A percentile compares a stretch with the other conserved stretches of the same genome.
phyloP scores from a whole-genome alignment of 1,140 invertebrate species.

The Bilobella aurantiaca region DNA sequence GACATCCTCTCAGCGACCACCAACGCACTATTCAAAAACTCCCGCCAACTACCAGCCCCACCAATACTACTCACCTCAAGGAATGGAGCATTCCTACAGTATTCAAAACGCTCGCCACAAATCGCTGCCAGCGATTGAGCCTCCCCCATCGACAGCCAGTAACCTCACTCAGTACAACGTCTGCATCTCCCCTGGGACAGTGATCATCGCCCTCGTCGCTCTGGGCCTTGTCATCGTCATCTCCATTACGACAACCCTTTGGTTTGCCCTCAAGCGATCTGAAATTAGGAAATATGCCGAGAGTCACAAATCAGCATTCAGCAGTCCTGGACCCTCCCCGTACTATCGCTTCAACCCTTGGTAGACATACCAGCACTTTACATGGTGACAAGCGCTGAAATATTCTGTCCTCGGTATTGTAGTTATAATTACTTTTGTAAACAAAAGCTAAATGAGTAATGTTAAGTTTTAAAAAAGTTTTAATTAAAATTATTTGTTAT shows the following conservation, averaged over 20 bases:
- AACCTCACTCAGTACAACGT: too few species aligned
- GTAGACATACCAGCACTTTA: too few species aligned
- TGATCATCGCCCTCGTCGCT: conserved; percentile 33
- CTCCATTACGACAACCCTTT: conserved; percentile 29
- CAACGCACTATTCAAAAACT: conserved; percentile 23
- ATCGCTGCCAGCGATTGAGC: too few species aligned
- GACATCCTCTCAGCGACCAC: conserved; percentile 27
- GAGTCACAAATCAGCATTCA: neutral
- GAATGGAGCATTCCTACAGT: too few species aligned
- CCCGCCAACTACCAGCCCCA: neutral
- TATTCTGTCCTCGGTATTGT: too few species aligned
- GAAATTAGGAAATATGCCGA: conserved; percentile 26
- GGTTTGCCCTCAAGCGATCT: conserved; percentile 33
- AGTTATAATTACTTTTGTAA: too few species aligned
- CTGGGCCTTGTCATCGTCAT: conserved; percentile 32
- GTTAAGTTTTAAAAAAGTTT: too few species aligned
- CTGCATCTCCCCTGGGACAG: conserved; percentile 33
- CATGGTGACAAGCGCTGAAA: too few species aligned
- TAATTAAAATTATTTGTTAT: too few species aligned
- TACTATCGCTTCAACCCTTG: conserved; percentile 11
- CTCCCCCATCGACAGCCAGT: too few species aligned
- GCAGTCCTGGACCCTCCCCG: neutral
- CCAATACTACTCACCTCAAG: conserved; percentile 7
- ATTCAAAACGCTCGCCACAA: too few species aligned
- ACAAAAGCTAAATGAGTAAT: too few species aligned